Conservation (phyloP, 30 jellyfish, hydroid and myxozoan species). For the Haliclystus octoradiatus region DNA sequence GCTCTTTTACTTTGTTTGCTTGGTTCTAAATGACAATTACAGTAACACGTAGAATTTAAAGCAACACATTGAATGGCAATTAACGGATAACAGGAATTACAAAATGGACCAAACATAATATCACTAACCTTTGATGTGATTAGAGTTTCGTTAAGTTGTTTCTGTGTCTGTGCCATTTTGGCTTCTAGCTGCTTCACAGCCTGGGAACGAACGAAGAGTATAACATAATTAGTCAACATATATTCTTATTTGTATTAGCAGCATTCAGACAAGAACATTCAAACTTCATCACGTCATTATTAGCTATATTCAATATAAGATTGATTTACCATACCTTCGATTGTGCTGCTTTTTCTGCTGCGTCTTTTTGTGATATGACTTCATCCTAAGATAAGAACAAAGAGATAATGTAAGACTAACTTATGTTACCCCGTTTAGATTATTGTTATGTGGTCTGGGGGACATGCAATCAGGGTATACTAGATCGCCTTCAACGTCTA, state of each 20-base stretch:
- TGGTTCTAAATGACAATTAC: slow-evolving; percentile 23
- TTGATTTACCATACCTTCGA: slow-evolving; percentile 55
- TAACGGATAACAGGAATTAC: too few species aligned
- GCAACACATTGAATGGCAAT: too few species aligned
- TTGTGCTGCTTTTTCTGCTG: slow-evolving; percentile 37
- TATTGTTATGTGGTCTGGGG: too few species aligned
- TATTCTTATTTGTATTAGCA: too few species aligned
- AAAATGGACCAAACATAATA: too few species aligned
- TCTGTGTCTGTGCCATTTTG: slow-evolving; percentile 28
- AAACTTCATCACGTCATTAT: too few species aligned
- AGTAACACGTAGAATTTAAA: too few species aligned
- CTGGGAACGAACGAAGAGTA: slow-evolving; percentile 9
- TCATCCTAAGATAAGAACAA: slow-evolving; percentile 25
- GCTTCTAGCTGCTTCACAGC: slow-evolving; percentile 58
- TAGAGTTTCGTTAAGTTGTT: not conserved
- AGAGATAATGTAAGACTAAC: not conserved
- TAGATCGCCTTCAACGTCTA: too few species aligned
- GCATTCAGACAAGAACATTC: too few species aligned
- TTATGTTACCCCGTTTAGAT: too few species aligned
- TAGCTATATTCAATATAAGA: too few species aligned
- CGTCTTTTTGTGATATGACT: slow-evolving; percentile 59
- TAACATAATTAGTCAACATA: not conserved
- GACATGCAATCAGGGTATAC: too few species aligned
- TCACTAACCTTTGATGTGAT: not conserved
- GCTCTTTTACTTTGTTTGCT: slow-evolving; percentile 57